Evolutionary conservation across 2,797 vertebrate species (phyloP).

Genomic region (Alfaro cultratus): DNA sequence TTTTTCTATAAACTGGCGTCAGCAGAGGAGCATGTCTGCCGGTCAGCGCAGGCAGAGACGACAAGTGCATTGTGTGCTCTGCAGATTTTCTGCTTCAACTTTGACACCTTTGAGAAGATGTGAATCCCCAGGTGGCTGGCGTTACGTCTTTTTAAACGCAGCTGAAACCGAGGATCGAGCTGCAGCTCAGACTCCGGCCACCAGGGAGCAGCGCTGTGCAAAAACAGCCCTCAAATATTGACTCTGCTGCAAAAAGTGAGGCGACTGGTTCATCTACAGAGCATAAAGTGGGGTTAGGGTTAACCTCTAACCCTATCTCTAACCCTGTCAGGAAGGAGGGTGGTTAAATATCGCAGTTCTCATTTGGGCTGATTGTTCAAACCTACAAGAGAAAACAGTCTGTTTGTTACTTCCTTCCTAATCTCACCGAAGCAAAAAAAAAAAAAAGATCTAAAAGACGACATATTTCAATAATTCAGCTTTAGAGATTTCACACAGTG

Average conservation of each 20-base stretch:
- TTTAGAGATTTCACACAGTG: not conserved
- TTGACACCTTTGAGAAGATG: constrained; percentile 49
- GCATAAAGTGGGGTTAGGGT: not conserved
- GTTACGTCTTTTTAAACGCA: constrained; percentile 16
- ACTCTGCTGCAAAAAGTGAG: constrained; percentile 70
- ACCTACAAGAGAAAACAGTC: not conserved
- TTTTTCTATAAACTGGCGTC: constrained; percentile 53
- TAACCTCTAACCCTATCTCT: too few species aligned
- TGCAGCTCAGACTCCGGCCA: constrained; percentile 64
- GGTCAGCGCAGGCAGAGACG: constrained; percentile 28
- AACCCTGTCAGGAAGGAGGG: not conserved
- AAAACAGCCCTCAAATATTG: constrained; percentile 78
- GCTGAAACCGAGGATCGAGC: constrained; percentile 42
- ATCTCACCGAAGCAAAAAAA: not conserved
- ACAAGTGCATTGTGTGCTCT: constrained; percentile 40
- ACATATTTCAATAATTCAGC: not conserved
- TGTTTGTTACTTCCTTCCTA: not conserved
- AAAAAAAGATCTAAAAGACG: not conserved
- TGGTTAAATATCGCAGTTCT: not conserved
- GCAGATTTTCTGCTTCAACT: constrained; percentile 48
- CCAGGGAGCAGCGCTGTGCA: constrained; percentile 65
- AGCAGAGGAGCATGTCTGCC: constrained; percentile 18
- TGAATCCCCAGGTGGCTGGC: constrained; percentile 30
- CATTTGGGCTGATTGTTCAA: not conserved
- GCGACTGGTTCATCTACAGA: constrained; percentile 44